Conservation (phyloP, 2,888 invertebrate genomes). For the Gastracanthus pulcherrimus region DNA sequence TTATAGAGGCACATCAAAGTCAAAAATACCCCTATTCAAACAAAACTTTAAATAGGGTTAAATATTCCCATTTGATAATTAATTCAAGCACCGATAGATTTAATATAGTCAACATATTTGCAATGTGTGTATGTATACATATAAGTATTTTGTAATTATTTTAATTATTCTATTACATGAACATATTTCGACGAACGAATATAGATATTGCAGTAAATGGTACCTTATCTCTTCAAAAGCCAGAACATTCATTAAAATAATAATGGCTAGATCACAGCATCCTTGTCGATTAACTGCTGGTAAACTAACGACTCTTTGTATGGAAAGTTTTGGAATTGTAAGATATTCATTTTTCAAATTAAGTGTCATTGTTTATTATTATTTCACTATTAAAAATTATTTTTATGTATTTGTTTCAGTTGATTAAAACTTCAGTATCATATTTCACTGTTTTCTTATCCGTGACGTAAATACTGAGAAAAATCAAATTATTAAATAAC, state of each 20-base stretch:
- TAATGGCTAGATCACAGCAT: not conserved
- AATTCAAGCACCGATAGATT: too few species aligned
- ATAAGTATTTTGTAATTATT: too few species aligned
- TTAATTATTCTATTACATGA: too few species aligned
- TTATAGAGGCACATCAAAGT: too few species aligned
- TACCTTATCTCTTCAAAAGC: not conserved
- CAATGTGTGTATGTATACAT: too few species aligned
- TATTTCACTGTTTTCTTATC: conserved; percentile 22
- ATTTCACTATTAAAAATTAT: not conserved
- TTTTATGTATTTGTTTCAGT: not conserved
- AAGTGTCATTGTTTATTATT: not conserved
- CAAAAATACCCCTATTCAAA: too few species aligned
- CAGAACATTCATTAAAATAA: not conserved
- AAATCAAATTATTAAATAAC: too few species aligned
- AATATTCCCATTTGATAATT: too few species aligned
- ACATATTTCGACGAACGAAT: too few species aligned
- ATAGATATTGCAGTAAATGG: conserved; percentile 1
- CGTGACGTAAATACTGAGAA: not conserved
- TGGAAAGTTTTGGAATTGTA: conserved; percentile 19
- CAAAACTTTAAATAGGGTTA: too few species aligned
- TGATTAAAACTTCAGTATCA: conserved; percentile 14
- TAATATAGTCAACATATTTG: too few species aligned
- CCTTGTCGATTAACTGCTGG: not conserved
- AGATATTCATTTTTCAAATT: not conserved
- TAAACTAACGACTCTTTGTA: not conserved